Evolutionary conservation across 1,140 invertebrate genomes (phyloP).

Genomic region (Mercenaria mercenaria): DNA sequence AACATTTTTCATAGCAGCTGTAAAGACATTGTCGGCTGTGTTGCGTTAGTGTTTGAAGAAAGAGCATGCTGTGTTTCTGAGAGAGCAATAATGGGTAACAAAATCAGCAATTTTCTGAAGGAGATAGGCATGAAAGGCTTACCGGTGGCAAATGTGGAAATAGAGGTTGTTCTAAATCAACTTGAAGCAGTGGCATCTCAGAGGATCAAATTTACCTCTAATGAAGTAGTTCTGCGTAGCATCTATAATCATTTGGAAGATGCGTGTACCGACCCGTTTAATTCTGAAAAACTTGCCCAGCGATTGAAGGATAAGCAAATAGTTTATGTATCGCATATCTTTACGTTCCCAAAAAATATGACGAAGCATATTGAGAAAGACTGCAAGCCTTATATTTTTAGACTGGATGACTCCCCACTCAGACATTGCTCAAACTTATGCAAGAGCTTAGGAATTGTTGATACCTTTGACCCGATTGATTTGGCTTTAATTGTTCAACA

Average conservation of each 20-base stretch:
- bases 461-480: constrained; percentile 14
- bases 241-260: too few relatives aligned
- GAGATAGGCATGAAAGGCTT: background rate
- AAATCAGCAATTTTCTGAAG: background rate
- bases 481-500: constrained; percentile 22
- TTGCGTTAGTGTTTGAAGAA: background rate
- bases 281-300: too few relatives aligned
- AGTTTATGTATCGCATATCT: background rate
- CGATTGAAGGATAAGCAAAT: too few relatives aligned
- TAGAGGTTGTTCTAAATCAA: background rate
- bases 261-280: too few relatives aligned
- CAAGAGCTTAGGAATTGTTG: constrained; percentile 56
- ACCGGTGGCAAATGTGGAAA: background rate
- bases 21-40: background rate
- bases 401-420: constrained; percentile 29
- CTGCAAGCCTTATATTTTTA: constrained; percentile 71
- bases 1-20: background rate
- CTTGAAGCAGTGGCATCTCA: background rate
- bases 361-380: constrained; percentile 44
- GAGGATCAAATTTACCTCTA: too few relatives aligned
- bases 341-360: constrained; percentile 63
- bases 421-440: constrained; percentile 31
- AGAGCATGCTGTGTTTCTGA: background rate
- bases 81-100: too few relatives aligned
- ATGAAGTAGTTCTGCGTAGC: too few relatives aligned